phyloP scores from a whole-genome alignment of 2,113 vertebrate species.

The Neopipo cinnamomea region DNA sequence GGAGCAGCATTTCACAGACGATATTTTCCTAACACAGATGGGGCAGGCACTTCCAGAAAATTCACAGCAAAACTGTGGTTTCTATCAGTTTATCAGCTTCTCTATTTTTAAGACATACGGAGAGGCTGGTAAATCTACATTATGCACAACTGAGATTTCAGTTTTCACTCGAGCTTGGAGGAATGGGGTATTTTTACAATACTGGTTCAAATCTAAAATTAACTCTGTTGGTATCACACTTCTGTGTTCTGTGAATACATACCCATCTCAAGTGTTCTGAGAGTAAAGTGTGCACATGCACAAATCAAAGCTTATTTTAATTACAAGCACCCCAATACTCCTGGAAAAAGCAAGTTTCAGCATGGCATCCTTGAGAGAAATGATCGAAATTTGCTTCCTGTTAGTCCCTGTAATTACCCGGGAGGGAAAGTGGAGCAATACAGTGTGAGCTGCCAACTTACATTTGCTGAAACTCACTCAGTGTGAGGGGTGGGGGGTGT shows the following conservation, averaged over 20 bases:
- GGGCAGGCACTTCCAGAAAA: neutral
- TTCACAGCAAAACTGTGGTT: neutral
- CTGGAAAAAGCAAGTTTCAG: conserved; percentile 16
- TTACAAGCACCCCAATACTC: neutral
- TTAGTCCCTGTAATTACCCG: conserved; percentile 17
- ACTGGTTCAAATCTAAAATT: neutral
- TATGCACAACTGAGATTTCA: neutral
- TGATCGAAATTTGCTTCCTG: neutral
- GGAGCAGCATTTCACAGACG: neutral
- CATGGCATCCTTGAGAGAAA: neutral
- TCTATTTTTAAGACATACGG: neutral
- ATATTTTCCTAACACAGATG: neutral
- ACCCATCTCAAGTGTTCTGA: neutral
- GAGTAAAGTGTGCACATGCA: neutral
- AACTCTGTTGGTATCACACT: neutral
- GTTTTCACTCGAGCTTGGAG: neutral
- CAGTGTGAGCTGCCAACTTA: neutral
- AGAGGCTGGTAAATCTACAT: neutral
- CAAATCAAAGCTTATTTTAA: conserved; percentile 25
- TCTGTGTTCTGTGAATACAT: neutral
- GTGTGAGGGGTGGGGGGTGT: too few species aligned
- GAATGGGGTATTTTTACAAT: neutral
- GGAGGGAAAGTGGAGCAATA: neutral
- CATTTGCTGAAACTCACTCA: neutral
- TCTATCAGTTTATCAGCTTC: neutral